A percentile compares a stretch with the other conserved stretches of the same genome.
These are phyloP conservation scores for Sebastes nivosus DNA, from an alignment of 2,797 vertebrate genomes.

Conservation along the genomic window DNA sequence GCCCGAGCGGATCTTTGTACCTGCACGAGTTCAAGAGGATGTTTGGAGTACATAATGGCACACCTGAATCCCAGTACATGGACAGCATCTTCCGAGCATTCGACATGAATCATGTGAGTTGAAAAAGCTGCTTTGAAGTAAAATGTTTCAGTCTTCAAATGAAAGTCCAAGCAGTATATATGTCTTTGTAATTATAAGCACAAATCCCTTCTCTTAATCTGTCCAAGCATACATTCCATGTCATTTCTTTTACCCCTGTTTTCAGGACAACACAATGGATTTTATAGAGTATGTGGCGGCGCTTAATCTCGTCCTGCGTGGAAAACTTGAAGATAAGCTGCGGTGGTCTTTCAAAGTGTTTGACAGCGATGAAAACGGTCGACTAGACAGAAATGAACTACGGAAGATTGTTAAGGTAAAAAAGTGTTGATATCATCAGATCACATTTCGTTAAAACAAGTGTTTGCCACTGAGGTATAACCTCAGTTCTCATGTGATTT, in stretches of 20 bases:
- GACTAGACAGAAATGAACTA: slow-evolving; percentile 60
- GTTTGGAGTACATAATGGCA: slow-evolving; percentile 56
- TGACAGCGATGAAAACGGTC: slow-evolving; percentile 73
- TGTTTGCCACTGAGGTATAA: neutral
- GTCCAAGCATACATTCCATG: neutral
- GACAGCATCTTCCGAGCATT: slow-evolving; percentile 66
- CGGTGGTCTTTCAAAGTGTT: slow-evolving; percentile 82
- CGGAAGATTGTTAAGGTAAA: slow-evolving; percentile 62
- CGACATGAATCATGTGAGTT: slow-evolving; percentile 69
- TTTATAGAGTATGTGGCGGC: slow-evolving; percentile 80
- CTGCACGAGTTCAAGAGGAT: slow-evolving; percentile 73
- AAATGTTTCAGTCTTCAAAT: neutral
- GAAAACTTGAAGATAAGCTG: slow-evolving; percentile 69
- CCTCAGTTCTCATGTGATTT: neutral
- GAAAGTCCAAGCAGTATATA: neutral
- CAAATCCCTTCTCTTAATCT: neutral
- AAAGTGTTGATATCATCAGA: neutral
- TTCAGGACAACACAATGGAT: slow-evolving; percentile 72
- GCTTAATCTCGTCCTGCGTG: slow-evolving; percentile 71
- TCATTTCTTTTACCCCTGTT: neutral
- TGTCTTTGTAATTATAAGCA: neutral
- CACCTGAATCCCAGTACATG: slow-evolving; percentile 60
- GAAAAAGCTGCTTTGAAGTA: too few relatives aligned
- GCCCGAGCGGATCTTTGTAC: slow-evolving; percentile 62
- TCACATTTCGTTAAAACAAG: neutral